A percentile compares a stretch with the other conserved stretches of the same genome.
Conservation (phyloP, 2,888 invertebrate genomes). For the Alcis repandata region DNA sequence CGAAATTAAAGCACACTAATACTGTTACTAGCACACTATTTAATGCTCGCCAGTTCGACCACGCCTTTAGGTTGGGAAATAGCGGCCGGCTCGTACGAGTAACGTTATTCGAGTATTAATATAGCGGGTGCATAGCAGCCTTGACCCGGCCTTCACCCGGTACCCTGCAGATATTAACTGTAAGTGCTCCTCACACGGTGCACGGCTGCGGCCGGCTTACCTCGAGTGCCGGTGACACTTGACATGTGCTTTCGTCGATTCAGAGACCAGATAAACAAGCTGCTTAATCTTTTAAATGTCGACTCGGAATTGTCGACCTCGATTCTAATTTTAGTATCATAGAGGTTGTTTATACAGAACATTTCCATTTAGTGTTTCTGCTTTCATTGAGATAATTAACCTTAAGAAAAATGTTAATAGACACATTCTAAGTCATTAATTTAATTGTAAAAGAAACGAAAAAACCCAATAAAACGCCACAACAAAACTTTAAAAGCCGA, state of each 20-base stretch:
- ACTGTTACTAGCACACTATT: no score
- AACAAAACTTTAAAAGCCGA: background rate
- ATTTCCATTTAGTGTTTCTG: no score
- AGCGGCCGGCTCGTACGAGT: slow-evolving; percentile 47
- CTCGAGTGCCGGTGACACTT: slow-evolving; percentile 34
- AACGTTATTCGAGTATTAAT: slow-evolving; percentile 53
- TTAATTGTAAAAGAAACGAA: no score
- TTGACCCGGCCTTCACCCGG: slow-evolving; percentile 74
- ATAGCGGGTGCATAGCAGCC: slow-evolving; percentile 65
- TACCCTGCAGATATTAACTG: slow-evolving; percentile 46
- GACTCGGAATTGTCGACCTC: background rate
- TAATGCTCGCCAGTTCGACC: no score
- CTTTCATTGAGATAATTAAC: no score
- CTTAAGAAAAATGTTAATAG: no score
- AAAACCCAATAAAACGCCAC: no score
- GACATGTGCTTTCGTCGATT: slow-evolving; percentile 35
- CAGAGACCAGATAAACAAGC: slow-evolving; percentile 1
- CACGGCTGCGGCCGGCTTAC: slow-evolving; percentile 25
- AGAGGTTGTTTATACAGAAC: no score
- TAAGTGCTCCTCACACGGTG: slow-evolving; percentile 39
- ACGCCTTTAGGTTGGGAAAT: slow-evolving; percentile 59
- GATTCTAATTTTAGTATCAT: background rate
- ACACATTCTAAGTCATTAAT: no score
- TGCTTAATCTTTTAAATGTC: slow-evolving; percentile 4
- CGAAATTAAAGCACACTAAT: no score